Evolutionary conservation across 2,113 vertebrate genomes (phyloP).

Genomic region (Galbula dea): DNA sequence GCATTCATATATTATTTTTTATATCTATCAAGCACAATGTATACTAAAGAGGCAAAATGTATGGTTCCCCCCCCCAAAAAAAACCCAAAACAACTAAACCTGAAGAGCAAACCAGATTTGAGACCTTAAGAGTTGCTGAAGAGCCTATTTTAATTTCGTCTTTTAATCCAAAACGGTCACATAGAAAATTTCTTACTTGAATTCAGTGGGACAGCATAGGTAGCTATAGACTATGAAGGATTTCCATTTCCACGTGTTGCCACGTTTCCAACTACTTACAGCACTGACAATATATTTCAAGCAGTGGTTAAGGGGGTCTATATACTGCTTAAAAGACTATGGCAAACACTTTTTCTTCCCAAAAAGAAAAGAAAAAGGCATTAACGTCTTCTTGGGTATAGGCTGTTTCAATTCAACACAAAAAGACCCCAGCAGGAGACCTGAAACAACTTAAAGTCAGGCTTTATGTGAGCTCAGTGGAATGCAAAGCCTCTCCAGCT

Average conservation of each 20-base stretch:
- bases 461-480: neutral
- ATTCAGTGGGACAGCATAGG: neutral
- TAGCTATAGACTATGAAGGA: neutral
- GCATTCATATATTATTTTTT: neutral
- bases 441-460: neutral
- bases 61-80: neutral
- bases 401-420: neutral
- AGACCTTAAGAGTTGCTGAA: neutral
- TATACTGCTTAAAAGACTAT: neutral
- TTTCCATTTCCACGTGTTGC: neutral
- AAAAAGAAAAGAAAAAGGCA: neutral
- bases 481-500: neutral
- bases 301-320: neutral
- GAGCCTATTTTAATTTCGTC: neutral
- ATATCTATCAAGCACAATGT: neutral
- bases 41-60: neutral
- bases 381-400: rapidly evolving
- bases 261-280: neutral
- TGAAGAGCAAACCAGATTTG: neutral
- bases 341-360: neutral
- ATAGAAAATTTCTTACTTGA: neutral
- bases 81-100: neutral
- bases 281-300: neutral
- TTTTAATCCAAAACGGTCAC: neutral
- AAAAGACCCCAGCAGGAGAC: neutral